Base-by-base conservation (phyloP, 2,797 vertebrate species). In the Hypotaenidia philippensis region DNA sequence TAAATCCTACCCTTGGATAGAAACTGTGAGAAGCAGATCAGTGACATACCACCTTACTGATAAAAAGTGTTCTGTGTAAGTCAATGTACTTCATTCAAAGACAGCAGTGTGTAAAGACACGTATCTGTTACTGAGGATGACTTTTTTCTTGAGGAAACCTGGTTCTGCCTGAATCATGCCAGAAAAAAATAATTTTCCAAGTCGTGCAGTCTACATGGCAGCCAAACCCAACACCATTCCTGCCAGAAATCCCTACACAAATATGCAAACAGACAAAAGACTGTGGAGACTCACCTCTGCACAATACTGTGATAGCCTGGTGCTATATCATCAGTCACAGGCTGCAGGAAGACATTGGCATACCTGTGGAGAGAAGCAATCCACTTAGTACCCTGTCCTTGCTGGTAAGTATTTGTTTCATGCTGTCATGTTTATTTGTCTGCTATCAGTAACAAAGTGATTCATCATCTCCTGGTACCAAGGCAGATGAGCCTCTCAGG, bases 271-370 rank as follows among this genome's bases (percentile, higher is more conserved):
- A 70, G 50, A 69, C 6, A 63, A 21, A 84, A 66, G 27, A 34
- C 13, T 57, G 52, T 47, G 26, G 40, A 70, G 41, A 72, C 92
- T 98, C 97, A 99, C 99, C 99, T 99, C 97, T 99, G 99, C 72
- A 99, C 99, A 72, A 99, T 99, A 96, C 99, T 99, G 95, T 99
- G 99, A 94, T 99, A 99, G 89, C 99, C 99, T 68, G 99, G 99
- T 82, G 99, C 99, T 97, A 99, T 99, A 95, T 99, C 99, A 75
- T 99, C 99, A 44, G 99, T 99, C 88, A 99, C 99, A 84, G 99
- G 99, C 95, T 99, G 99, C 29, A 99, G 98, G 97, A 99, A 99
- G 66, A 99, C 99, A 95, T 99, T 99, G 97, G 99, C 99, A 53
- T 99, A 99, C 95, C 99, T 99, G 93, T 72, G 97, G 87, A 95